Evolutionary conservation across 2,888 invertebrate genomes (phyloP).

Genomic region (Rhamphomyia laevipes): DNA sequence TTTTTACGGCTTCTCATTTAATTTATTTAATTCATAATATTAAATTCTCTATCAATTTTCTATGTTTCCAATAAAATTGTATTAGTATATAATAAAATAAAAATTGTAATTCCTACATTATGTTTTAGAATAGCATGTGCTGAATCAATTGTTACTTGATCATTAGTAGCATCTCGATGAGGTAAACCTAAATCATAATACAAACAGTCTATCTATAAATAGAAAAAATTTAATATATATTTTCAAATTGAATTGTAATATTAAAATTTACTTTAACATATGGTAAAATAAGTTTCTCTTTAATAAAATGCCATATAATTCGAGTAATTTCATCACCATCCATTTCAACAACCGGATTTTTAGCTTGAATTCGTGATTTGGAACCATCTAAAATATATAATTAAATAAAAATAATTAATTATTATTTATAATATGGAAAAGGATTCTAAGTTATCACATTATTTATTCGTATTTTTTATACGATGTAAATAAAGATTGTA

Average conservation of each 20-base stretch:
- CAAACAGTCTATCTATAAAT: constrained; percentile 55
- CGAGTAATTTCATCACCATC: constrained; percentile 92
- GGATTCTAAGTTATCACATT: no score
- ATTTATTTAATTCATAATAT: no score
- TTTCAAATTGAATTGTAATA: constrained; percentile 1
- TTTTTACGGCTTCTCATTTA: no score
- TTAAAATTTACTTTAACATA: constrained; percentile 49
- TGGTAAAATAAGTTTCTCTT: constrained; percentile 67
- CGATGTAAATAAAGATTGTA: no score
- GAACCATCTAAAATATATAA: constrained; percentile 37
- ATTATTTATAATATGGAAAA: no score
- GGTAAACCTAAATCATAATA: constrained; percentile 80
- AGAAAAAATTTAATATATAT: constrained; percentile 1
- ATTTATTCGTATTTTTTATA: no score
- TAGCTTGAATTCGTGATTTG: constrained; percentile 47
- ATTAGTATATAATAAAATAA: no score
- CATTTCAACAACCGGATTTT: constrained; percentile 73
- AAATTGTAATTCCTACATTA: constrained; percentile 81
- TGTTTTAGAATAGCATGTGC: constrained; percentile 73
- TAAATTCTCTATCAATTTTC: no score
- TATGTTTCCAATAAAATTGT: no score
- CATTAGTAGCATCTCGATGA: constrained; percentile 67
- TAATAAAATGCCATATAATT: constrained; percentile 83
- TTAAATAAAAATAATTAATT: no score
- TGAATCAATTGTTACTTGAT: constrained; percentile 76